phyloP scores from a whole-genome alignment of 2,113 vertebrate species.

The Calyptommatus sinebrachiatus region DNA sequence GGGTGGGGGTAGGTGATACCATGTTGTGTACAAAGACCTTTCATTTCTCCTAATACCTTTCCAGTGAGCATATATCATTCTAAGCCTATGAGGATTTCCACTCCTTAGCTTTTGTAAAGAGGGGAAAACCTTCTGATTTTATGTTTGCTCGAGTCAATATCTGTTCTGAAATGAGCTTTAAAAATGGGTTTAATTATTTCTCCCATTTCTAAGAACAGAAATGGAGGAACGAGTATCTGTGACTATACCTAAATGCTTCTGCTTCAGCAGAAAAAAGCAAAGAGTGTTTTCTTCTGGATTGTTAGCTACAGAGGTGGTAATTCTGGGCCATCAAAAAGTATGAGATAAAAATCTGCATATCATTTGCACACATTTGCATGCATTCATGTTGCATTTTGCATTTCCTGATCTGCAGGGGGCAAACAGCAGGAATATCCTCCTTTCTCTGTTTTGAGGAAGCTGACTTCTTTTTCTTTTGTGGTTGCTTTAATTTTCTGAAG shows the following conservation, averaged over 20 bases:
- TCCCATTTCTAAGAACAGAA: constrained; percentile 49
- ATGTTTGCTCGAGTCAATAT: constrained; percentile 35
- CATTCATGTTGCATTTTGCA: constrained; percentile 46
- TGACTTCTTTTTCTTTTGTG: constrained; percentile 7
- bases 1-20: neutral
- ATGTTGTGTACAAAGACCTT: neutral
- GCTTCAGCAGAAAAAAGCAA: constrained; percentile 57
- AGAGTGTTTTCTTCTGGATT: constrained; percentile 63
- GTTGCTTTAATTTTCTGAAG: no score
- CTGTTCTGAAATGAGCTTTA: constrained; percentile 42
- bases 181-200: constrained; percentile 37
- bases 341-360: constrained; percentile 65
- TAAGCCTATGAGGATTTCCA: neutral
- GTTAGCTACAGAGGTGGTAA: constrained; percentile 53
- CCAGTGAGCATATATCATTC: neutral
- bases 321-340: constrained; percentile 60
- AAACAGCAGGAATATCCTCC: constrained; percentile 41
- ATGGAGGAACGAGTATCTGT: constrained; percentile 51
- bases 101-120: neutral
- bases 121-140: no score
- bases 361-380: constrained; percentile 65
- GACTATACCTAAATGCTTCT: constrained; percentile 49
- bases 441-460: constrained; percentile 20
- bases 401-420: constrained; percentile 51
- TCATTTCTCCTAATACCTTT: neutral